These are phyloP conservation scores for Parauchenoglanis ngamensis DNA, from an alignment of 2,797 vertebrate species.

Conservation along the genomic window DNA sequence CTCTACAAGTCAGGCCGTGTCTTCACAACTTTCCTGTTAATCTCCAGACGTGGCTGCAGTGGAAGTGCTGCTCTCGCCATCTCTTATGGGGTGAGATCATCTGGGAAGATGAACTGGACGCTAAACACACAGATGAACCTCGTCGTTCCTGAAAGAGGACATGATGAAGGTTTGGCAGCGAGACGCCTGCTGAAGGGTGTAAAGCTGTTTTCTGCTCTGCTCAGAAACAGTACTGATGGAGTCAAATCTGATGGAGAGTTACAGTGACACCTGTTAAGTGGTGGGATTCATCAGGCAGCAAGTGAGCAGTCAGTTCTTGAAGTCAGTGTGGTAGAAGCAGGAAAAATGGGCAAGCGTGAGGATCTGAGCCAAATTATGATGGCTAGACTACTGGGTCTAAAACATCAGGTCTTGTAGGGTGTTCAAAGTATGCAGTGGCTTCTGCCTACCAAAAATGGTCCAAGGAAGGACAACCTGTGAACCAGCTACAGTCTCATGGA, in stretches of 20 bases:
- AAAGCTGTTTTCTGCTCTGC: constrained; percentile 6
- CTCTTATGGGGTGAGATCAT: neutral
- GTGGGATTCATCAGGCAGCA: no score
- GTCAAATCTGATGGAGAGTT: neutral
- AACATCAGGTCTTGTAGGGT: no score
- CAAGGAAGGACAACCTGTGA: no score
- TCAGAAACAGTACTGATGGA: neutral
- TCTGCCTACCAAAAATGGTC: no score
- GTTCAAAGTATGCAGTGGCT: no score
- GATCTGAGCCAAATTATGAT: no score
- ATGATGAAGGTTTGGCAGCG: neutral
- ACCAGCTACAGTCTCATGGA: no score
- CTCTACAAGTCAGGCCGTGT: constrained; percentile 20
- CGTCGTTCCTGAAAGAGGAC: constrained; percentile 27
- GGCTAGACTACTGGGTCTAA: no score
- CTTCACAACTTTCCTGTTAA: neutral
- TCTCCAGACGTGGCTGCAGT: neutral
- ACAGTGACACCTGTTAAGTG: no score
- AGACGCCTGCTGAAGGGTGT: constrained; percentile 18
- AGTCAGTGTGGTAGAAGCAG: no score
- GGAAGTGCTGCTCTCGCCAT: neutral
- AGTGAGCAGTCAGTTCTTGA: no score
- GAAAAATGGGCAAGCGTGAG: no score
- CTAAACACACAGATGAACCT: neutral
- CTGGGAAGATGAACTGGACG: constrained; percentile 10